phyloP scores from a whole-genome alignment of 2,888 invertebrate genomes.

The Scaptomyza parva region DNA sequence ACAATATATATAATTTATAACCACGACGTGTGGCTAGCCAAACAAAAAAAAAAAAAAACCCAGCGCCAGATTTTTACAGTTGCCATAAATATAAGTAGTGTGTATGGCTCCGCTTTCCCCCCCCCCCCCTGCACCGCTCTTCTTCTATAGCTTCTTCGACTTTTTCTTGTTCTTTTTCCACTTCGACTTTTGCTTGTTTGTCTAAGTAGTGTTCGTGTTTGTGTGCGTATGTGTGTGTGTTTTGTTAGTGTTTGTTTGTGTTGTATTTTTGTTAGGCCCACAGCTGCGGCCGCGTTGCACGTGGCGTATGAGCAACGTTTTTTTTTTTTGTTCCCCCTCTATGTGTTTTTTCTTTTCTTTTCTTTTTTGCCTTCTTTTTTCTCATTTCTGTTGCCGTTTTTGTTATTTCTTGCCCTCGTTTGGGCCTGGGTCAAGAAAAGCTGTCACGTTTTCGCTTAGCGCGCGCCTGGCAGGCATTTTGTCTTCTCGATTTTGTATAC shows the following conservation, averaged over 20 bases:
- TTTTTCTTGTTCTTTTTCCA: slow-evolving; percentile 2
- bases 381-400: slow-evolving; percentile 7
- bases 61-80: slow-evolving; percentile 68
- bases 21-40: slow-evolving; percentile 76
- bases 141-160: too few relatives aligned
- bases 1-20: slow-evolving; percentile 71
- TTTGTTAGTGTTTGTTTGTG: slow-evolving; percentile 36
- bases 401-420: slow-evolving; percentile 27
- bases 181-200: slow-evolving; percentile 26
- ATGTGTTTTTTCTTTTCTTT: slow-evolving; percentile 29
- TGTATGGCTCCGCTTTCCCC: slow-evolving; percentile 6
- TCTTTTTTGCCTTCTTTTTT: slow-evolving; percentile 20
- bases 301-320: slow-evolving; percentile 73
- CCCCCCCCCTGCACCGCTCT: too few relatives aligned
- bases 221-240: slow-evolving; percentile 23
- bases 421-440: slow-evolving; percentile 66
- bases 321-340: slow-evolving; percentile 22
- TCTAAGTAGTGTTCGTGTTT: slow-evolving; percentile 28
- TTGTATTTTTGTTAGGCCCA: slow-evolving; percentile 48
- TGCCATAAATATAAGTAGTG: slow-evolving; percentile 57
- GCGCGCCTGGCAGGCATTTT: slow-evolving; percentile 52
- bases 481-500: slow-evolving; percentile 25
- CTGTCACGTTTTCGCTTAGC: slow-evolving; percentile 74
- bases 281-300: slow-evolving; percentile 74
- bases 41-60: slow-evolving; percentile 34